Evolutionary conservation across 1,140 invertebrate species (phyloP).

Genomic region (Drosophila miranda): DNA sequence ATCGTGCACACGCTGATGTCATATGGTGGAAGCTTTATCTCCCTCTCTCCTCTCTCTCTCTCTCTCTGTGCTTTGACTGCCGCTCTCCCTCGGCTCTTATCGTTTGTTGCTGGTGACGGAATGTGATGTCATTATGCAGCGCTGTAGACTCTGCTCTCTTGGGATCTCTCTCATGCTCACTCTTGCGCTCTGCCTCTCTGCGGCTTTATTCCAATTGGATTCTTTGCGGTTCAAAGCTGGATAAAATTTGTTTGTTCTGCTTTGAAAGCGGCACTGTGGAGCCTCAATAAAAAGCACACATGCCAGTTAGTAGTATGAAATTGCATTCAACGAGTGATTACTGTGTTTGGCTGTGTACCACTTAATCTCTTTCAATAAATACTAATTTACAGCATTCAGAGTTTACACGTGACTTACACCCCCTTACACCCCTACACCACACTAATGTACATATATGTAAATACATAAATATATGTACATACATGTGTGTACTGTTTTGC

Average conservation of each 20-base stretch:
- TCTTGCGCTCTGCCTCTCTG: slow-evolving; percentile 24
- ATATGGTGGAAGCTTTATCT: slow-evolving; percentile 44
- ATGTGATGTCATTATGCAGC: slow-evolving; percentile 59
- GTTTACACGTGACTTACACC: slow-evolving; percentile 65
- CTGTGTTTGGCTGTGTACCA: slow-evolving; percentile 13
- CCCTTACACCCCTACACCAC: neutral
- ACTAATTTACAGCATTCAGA: slow-evolving; percentile 72
- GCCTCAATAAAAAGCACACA: neutral
- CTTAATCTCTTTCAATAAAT: slow-evolving; percentile 61
- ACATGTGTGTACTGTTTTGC: slow-evolving; percentile 10
- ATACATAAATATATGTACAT: slow-evolving; percentile 21
- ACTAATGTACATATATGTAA: neutral
- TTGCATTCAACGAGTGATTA: neutral
- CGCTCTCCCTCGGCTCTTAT: slow-evolving; percentile 7
- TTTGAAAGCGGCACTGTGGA: slow-evolving; percentile 27
- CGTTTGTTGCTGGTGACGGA: slow-evolving; percentile 10
- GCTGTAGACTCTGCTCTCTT: neutral
- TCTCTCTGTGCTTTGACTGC: neutral
- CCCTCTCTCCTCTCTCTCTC: slow-evolving; percentile 22
- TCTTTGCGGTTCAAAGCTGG: slow-evolving; percentile 65
- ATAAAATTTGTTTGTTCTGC: slow-evolving; percentile 53
- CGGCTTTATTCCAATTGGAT: slow-evolving; percentile 70
- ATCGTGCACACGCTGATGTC: slow-evolving; percentile 80
- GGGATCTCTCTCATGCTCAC: slow-evolving; percentile 2
- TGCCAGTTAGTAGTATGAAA: no score